Evolutionary conservation across 2,797 vertebrate species (phyloP), one percentile per base, ranked within the genome.

Genomic region (Gorsachius magnificus): DNA sequence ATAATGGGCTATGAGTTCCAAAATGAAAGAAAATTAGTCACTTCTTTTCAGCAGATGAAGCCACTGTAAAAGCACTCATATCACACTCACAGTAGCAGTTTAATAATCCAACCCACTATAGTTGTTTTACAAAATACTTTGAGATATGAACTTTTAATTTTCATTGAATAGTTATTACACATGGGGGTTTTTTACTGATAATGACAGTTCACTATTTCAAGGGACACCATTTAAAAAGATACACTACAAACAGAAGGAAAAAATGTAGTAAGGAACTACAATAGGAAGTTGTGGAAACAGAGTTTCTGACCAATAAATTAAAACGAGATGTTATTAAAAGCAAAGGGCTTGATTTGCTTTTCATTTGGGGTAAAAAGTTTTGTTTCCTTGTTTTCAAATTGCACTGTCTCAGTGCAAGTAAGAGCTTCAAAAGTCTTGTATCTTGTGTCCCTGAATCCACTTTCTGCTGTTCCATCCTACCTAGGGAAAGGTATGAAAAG

Each of bases 1-100:
- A 93, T 87, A 95, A 94, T 64, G 86, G 93, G 48, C 61, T 87
- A 82, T 36, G 38, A 90, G 93, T 96, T 95, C 82, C 77, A 96
- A 95, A 97, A 82, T 83, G 93, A 78, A 93, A 89, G 16, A 66
- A 63, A 90, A 78, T 56, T 41, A 82, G 29, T 54, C 33, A 53
- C 45, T 93, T 89, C 61, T 93, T 95, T 87, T 94, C 57, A 91
- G 71, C 68, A n/a, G 45, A 70, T 54, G 82, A 96, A 95, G 63
- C 50, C 38, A 72, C 43, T 58, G 45, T 71, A 64, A 95, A 95
- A 92, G 35, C 14, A 57, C 20, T 81, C 11, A 41, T 74, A n/a
- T 89, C 69, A 72, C 26, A 58, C 66, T 84, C 33, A 46, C 14
- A 43, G 70, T 24, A 68, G 51, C 58, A 56, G 46, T 69, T 90